Evolutionary conservation across 1,140 invertebrate species (phyloP).

Genomic region (Drosophila jambulina): DNA sequence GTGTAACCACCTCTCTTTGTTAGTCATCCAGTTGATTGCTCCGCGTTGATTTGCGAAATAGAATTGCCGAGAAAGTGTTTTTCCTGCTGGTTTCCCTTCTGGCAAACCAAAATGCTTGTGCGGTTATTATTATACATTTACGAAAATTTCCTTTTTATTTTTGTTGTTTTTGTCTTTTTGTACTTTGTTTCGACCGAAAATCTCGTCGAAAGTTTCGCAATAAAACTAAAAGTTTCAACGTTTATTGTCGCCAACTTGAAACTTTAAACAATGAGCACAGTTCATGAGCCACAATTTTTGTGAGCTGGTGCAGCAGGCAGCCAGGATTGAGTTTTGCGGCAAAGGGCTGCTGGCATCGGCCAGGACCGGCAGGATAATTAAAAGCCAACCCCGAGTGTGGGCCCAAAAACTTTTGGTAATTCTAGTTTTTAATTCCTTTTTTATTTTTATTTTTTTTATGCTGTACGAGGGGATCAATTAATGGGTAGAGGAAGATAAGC

Average conservation of each 20-base stretch:
- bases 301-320: conserved; percentile 11
- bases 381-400: conserved; percentile 63
- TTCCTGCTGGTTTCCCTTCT: conserved; percentile 27
- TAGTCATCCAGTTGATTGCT: conserved; percentile 20
- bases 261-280: conserved; percentile 81
- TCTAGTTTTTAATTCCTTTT: conserved; percentile 47
- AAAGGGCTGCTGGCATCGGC: conserved; percentile 51
- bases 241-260: conserved; percentile 83
- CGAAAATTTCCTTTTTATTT: conserved; percentile 38
- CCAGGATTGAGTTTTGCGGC: conserved; percentile 39
- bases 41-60: conserved; percentile 60
- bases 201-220: conserved; percentile 81
- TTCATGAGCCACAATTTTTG: conserved; percentile 78
- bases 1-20: conserved; percentile 4
- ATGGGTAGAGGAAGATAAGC: conserved; percentile 56
- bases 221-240: conserved; percentile 83
- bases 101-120: conserved; percentile 55
- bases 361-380: conserved; percentile 62
- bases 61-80: conserved; percentile 60
- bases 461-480: conserved; percentile 45
- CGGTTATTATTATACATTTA: conserved; percentile 81
- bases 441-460: background rate
- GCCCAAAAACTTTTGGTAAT: conserved; percentile 58
- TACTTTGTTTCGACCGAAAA: conserved; percentile 71
- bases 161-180: conserved; percentile 31